Conservation (phyloP, 2,888 invertebrate genomes). For the Clanis bilineata region DNA sequence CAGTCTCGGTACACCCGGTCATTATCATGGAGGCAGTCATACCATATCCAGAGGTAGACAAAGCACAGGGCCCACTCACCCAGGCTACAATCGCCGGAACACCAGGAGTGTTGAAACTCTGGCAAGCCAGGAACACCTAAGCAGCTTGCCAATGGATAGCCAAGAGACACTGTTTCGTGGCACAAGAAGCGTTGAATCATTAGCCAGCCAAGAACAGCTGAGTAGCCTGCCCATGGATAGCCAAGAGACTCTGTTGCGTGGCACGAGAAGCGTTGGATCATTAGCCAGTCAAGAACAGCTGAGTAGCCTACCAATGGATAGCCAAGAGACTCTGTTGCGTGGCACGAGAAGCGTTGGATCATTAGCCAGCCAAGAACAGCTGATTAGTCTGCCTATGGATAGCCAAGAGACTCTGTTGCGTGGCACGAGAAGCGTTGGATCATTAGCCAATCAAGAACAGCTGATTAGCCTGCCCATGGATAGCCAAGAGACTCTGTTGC, state of each 20-base stretch:
- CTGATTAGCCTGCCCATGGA: background rate
- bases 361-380: constrained; percentile 11
- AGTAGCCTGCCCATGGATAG: background rate
- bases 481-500: background rate
- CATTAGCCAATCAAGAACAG: background rate
- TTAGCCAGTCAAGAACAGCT: constrained; percentile 14
- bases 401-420: constrained; percentile 7
- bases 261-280: background rate
- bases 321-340: constrained; percentile 5
- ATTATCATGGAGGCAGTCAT: constrained; percentile 38
- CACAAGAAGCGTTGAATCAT: background rate
- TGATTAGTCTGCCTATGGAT: background rate
- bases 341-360: background rate
- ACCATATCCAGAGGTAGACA: constrained; percentile 33
- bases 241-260: background rate
- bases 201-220: background rate
- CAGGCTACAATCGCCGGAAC: background rate
- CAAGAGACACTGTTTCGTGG: background rate
- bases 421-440: background rate
- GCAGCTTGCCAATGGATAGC: background rate
- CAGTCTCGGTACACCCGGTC: constrained; percentile 40
- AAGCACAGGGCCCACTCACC: constrained; percentile 35
- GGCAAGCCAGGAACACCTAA: background rate
- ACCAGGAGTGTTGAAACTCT: background rate
- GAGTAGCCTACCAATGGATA: constrained; percentile 6